Evolutionary conservation across 2,113 vertebrate genomes (phyloP).

Genomic region (Rhadina sibilatrix): DNA sequence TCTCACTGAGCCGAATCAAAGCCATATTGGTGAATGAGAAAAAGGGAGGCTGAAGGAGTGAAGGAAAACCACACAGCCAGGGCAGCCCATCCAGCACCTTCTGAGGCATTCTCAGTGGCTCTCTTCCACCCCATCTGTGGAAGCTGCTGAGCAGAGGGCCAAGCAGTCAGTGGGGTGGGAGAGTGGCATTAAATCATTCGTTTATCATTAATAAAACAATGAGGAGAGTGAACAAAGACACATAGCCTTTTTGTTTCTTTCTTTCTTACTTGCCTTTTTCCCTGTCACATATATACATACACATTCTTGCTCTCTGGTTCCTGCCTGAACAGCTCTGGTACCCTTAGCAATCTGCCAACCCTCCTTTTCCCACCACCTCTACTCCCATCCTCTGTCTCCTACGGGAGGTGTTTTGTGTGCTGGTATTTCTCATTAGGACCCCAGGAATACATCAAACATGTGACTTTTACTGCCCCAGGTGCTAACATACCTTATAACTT

Average conservation of each 20-base stretch:
- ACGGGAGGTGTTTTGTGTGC: neutral
- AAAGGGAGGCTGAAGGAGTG: neutral
- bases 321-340: neutral
- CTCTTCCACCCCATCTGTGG: neutral
- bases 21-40: neutral
- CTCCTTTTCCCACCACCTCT: neutral
- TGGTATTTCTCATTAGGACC: neutral
- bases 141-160: neutral
- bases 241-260: neutral
- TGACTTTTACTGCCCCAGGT: neutral
- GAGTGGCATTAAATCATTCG: neutral
- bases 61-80: neutral
- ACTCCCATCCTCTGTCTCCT: neutral
- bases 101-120: neutral
- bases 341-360: neutral
- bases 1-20: conserved; percentile 12
- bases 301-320: neutral
- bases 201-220: neutral
- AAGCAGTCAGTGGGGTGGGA: neutral
- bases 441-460: neutral
- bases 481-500: neutral
- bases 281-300: neutral
- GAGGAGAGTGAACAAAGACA: neutral
- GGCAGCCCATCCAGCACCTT: neutral
- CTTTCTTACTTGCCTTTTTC: neutral